A percentile compares a stretch with the other conserved stretches of the same genome.
These are phyloP conservation scores for Agrilus mali DNA, from an alignment of 2,888 invertebrate genomes.

Conservation along the genomic window DNA sequence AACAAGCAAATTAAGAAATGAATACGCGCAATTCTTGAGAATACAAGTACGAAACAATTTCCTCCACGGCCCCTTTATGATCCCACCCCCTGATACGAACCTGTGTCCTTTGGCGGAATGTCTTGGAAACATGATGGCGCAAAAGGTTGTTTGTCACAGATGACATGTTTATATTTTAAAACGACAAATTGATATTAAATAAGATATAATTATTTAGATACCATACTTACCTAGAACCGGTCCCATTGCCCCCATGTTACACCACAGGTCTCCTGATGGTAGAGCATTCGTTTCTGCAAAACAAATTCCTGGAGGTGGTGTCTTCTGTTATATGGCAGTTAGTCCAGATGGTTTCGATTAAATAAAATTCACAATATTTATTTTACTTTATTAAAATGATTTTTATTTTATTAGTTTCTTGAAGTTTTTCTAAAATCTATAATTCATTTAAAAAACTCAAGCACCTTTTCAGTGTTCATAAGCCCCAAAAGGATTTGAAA, in stretches of 20 bases:
- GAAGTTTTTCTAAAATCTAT: no score
- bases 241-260: constrained; percentile 38
- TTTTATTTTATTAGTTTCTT: no score
- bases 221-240: constrained; percentile 39
- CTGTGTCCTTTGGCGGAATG: constrained; percentile 36
- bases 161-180: background rate
- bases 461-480: no score
- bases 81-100: constrained; percentile 27
- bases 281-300: constrained; percentile 39
- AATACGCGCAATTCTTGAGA: constrained; percentile 39
- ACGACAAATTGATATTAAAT: background rate
- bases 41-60: constrained; percentile 37
- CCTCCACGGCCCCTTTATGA: constrained; percentile 37
- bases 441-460: no score
- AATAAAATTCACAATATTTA: background rate
- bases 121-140: constrained; percentile 32
- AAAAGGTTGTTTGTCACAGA: constrained; percentile 20
- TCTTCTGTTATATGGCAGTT: constrained; percentile 45
- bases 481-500: no score
- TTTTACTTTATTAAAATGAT: no score
- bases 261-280: constrained; percentile 40
- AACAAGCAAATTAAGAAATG: constrained; percentile 35
- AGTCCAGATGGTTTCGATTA: constrained; percentile 32
- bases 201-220: constrained; percentile 20
- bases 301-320: constrained; percentile 39